Percentiles rank a stretch among this genome's conserved stretches.
These are phyloP conservation scores for Maniola jurtina DNA, from an alignment of 1,140 invertebrate species.

Conservation along the genomic window DNA sequence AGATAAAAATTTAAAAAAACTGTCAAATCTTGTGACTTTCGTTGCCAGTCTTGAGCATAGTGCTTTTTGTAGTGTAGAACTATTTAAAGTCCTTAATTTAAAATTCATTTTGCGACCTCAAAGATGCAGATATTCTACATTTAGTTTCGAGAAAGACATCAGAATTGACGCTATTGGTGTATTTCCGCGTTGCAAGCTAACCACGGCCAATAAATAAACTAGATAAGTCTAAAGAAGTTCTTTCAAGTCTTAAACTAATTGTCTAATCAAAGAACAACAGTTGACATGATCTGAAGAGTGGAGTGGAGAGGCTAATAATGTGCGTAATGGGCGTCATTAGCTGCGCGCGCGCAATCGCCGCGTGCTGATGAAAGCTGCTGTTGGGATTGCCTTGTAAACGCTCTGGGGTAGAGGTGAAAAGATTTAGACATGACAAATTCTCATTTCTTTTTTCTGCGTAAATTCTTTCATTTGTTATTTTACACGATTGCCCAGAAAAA, in stretches of 20 bases:
- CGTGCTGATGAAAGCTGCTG: slow-evolving; percentile 63
- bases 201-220: no score
- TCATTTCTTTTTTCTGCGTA: neutral
- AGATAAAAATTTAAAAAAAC: no score
- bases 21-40: no score
- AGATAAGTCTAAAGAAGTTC: neutral
- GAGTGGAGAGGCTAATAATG: slow-evolving; percentile 52
- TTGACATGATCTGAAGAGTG: slow-evolving; percentile 49
- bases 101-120: no score
- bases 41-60: no score
- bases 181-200: no score
- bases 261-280: slow-evolving; percentile 40
- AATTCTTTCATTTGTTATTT: neutral
- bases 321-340: slow-evolving; percentile 68
- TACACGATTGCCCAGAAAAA: neutral
- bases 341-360: slow-evolving; percentile 57
- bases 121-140: no score
- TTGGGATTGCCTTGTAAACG: slow-evolving; percentile 67
- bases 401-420: slow-evolving; percentile 34
- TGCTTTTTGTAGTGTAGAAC: no score
- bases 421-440: slow-evolving; percentile 35
- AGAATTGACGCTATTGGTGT: no score
- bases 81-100: no score
- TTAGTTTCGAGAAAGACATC: no score
- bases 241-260: slow-evolving; percentile 18